Conservation (phyloP, 2,888 invertebrate species). For the Lingula anatina region DNA sequence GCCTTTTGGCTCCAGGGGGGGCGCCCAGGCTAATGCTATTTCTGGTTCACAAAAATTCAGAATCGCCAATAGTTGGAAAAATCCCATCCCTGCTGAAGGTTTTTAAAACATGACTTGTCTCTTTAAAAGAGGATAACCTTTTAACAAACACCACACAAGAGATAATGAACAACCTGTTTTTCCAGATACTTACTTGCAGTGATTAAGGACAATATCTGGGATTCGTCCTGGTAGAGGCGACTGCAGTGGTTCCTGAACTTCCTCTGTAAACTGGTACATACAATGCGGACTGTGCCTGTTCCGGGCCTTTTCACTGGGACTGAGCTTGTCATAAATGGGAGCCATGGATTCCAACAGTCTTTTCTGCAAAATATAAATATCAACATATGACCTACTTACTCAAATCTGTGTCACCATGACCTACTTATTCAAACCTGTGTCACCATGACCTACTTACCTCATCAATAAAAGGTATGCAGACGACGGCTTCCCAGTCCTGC, state of each 20-base stretch:
- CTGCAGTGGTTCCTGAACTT: no score
- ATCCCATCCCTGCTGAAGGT: no score
- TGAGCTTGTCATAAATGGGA: slow-evolving; percentile 71
- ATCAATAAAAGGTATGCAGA: slow-evolving; percentile 94
- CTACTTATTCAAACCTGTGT: not conserved
- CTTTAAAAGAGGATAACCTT: no score
- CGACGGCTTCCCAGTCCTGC: slow-evolving; percentile 96
- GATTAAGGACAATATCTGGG: slow-evolving; percentile 40
- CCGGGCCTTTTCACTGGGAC: slow-evolving; percentile 72
- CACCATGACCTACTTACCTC: slow-evolving; percentile 57
- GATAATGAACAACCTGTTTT: no score
- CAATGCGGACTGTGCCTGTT: slow-evolving; percentile 86
- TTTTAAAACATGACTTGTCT: no score
- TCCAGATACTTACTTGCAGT: slow-evolving; percentile 52
- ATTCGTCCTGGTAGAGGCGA: slow-evolving; percentile 39
- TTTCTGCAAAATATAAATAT: slow-evolving; percentile 40
- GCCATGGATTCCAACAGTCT: slow-evolving; percentile 75
- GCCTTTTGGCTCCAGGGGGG: no score
- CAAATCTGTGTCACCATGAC: not conserved
- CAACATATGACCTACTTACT: not conserved
- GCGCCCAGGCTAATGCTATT: no score
- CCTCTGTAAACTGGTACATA: slow-evolving; percentile 63
- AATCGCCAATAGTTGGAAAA: no score
- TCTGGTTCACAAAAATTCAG: no score
- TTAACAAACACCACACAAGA: no score